Evolutionary conservation across 2,888 invertebrate species (phyloP).

Genomic region (Drosophila hamatofila): DNA sequence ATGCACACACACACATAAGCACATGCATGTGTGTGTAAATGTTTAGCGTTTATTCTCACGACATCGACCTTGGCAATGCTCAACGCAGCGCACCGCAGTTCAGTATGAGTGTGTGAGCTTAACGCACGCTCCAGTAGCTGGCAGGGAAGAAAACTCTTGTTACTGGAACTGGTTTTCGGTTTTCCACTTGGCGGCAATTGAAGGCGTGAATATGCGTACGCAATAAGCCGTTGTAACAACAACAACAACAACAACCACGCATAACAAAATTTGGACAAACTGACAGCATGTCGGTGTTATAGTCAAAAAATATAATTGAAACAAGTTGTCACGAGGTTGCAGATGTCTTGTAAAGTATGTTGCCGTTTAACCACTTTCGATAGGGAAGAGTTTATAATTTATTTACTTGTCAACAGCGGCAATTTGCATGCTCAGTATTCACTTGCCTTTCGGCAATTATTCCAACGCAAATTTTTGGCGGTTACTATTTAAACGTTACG

Average conservation of each 20-base stretch:
- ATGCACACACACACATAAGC: constrained; percentile 10
- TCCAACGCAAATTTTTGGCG: constrained; percentile 9
- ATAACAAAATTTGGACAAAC: constrained; percentile 55
- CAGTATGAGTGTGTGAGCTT: constrained; percentile 25
- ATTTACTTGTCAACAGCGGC: constrained; percentile 38
- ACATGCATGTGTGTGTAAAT: constrained; percentile 22
- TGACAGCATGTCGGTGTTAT: constrained; percentile 28
- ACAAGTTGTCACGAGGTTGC: constrained; percentile 28
- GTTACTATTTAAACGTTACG: constrained; percentile 8
- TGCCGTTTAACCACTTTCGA: constrained; percentile 55
- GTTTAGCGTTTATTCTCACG: constrained; percentile 58
- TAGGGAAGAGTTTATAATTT: constrained; percentile 52
- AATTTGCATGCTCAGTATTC: constrained; percentile 23
- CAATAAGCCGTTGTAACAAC: constrained; percentile 32
- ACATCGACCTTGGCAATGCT: constrained; percentile 74
- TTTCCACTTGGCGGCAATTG: constrained; percentile 49
- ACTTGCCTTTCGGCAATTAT: background rate
- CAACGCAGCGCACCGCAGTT: constrained; percentile 27
- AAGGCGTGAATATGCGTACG: constrained; percentile 75
- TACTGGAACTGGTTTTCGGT: constrained; percentile 63
- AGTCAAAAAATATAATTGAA: constrained; percentile 35
- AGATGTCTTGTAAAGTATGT: constrained; percentile 25
- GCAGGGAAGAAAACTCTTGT: constrained; percentile 72
- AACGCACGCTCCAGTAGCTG: constrained; percentile 43
- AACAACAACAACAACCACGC: constrained; percentile 16